Evolutionary conservation across 1,140 invertebrate genomes (phyloP).

Genomic region (Drosophila arawakana): DNA sequence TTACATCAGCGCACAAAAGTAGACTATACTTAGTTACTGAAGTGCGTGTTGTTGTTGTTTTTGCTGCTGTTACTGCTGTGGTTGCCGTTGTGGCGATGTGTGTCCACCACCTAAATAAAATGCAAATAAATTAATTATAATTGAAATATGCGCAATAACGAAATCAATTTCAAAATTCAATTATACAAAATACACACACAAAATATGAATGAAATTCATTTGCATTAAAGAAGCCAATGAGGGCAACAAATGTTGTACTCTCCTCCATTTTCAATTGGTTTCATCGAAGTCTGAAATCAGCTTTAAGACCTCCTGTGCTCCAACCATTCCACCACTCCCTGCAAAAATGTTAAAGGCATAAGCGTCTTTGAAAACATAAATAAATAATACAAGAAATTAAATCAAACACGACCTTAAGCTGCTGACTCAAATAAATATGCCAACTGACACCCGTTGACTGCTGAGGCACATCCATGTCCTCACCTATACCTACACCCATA

Average conservation of each 20-base stretch:
- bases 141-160: slow-evolving; percentile 22
- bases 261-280: slow-evolving; percentile 43
- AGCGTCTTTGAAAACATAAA: slow-evolving; percentile 58
- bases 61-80: not conserved
- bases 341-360: slow-evolving; percentile 28
- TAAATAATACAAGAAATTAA: slow-evolving; percentile 71
- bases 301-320: not conserved
- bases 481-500: too few species aligned
- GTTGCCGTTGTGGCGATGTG: not conserved
- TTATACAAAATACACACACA: slow-evolving; percentile 36
- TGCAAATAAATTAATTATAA: slow-evolving; percentile 50
- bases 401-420: slow-evolving; percentile 63
- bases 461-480: not conserved
- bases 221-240: slow-evolving; percentile 27
- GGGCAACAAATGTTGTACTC: slow-evolving; percentile 6
- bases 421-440: slow-evolving; percentile 53
- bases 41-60: slow-evolving; percentile 18
- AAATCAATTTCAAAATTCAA: slow-evolving; percentile 50
- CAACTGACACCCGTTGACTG: slow-evolving; percentile 49
- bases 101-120: slow-evolving; percentile 1
- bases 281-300: too few species aligned
- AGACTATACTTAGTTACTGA: slow-evolving; percentile 33
- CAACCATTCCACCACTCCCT: too few species aligned
- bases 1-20: slow-evolving; percentile 73
- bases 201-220: slow-evolving; percentile 39